phyloP scores from a whole-genome alignment of 2,113 vertebrate genomes.

The Heliornis fulica region DNA sequence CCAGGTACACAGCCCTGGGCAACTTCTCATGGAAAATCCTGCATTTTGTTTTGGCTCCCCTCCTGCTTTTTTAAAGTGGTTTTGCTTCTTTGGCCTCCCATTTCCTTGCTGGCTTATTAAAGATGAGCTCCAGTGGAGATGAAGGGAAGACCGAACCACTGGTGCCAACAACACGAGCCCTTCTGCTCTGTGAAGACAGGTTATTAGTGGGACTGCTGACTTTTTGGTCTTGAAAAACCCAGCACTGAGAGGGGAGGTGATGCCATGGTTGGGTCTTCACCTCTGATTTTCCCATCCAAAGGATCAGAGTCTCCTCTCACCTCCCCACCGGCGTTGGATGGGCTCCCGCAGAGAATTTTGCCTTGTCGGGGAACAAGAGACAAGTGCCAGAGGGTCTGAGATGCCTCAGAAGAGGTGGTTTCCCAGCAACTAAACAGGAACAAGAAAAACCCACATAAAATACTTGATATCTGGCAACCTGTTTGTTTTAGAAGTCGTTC shows the following conservation, averaged over 20 bases:
- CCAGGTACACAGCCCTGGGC: neutral
- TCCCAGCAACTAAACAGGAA: neutral
- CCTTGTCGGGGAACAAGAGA: neutral
- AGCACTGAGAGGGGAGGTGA: accelerated
- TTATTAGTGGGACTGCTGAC: neutral
- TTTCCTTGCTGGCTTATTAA: neutral
- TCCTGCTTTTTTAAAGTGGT: neutral
- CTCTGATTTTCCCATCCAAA: neutral
- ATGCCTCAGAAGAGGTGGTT: neutral
- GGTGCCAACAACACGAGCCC: neutral
- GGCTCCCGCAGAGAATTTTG: accelerated
- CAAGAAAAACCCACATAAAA: neutral
- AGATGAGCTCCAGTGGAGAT: neutral
- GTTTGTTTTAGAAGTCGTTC: neutral
- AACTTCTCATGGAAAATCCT: neutral
- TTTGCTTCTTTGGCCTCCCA: accelerated
- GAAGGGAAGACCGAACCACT: neutral
- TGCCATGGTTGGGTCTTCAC: neutral
- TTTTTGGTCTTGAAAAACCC: neutral
- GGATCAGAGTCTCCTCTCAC: neutral
- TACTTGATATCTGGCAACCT: neutral
- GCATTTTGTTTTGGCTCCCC: neutral
- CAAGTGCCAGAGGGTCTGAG: neutral
- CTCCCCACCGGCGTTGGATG: neutral
- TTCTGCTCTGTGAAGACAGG: neutral